A percentile compares a stretch with the other conserved stretches of the same genome.
Conservation (phyloP, 2,888 invertebrate genomes). For the Brachyopa scutellaris region DNA sequence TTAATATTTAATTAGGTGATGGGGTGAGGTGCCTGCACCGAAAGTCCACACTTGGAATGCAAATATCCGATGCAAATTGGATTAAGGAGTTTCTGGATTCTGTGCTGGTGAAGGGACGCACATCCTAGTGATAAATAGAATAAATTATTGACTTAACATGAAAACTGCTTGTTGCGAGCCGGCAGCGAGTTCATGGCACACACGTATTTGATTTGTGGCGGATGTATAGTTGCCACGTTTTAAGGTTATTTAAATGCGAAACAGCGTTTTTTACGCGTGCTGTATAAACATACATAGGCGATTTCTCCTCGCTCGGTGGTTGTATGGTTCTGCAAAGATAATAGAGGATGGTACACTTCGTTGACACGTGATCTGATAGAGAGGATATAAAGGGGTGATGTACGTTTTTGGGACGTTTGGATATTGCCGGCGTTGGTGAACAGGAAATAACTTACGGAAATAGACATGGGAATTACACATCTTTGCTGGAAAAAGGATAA, state of each 20-base stretch:
- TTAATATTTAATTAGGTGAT: conserved; percentile 69
- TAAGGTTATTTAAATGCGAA: conserved; percentile 58
- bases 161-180: conserved; percentile 22
- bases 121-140: conserved; percentile 56
- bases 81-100: conserved; percentile 60
- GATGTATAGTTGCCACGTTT: conserved; percentile 30
- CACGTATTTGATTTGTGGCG: conserved; percentile 48
- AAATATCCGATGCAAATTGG: conserved; percentile 66
- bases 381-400: conserved; percentile 23
- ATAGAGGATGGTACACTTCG: conserved; percentile 34
- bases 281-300: conserved; percentile 40
- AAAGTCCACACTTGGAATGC: conserved; percentile 54
- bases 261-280: conserved; percentile 24
- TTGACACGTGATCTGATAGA: conserved; percentile 35
- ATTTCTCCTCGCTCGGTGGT: not conserved
- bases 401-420: conserved; percentile 6
- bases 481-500: not conserved
- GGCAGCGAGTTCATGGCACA: conserved; percentile 9
- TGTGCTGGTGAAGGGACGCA: not conserved
- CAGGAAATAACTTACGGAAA: conserved; percentile 7
- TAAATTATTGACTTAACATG: conserved; percentile 54
- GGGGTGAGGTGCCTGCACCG: conserved; percentile 8
- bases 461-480: not conserved
- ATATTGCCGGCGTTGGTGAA: conserved; percentile 4
- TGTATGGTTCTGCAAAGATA: conserved; percentile 11